Percentiles rank a stretch among this genome's conserved stretches.
phyloP scores from a whole-genome alignment of 2,113 vertebrate species.

The Antechinus flavipes region DNA sequence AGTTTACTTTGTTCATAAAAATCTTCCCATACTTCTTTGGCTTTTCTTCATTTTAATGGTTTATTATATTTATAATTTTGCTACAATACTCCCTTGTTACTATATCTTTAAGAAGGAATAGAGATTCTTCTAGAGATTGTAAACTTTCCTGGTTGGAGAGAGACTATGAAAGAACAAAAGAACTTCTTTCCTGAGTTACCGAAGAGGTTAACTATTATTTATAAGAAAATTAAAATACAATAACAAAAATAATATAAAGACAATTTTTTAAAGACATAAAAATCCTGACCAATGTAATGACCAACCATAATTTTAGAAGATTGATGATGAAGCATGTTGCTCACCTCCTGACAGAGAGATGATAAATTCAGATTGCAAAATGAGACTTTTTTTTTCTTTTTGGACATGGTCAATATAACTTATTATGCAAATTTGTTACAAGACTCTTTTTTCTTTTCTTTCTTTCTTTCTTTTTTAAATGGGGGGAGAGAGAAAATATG shows the following conservation, averaged over 20 bases:
- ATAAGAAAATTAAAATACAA: not conserved
- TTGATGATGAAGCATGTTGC: not conserved
- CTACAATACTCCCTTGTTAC: not conserved
- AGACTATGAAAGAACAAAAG: not conserved
- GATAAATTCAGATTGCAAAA: not conserved
- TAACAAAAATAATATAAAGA: not conserved
- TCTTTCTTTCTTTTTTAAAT: not conserved
- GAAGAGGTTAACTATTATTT: not conserved
- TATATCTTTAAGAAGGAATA: not conserved
- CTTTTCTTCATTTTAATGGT: not conserved
- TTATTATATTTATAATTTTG: not conserved
- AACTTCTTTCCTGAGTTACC: not conserved
- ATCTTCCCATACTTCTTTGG: not conserved
- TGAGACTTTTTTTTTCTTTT: not conserved
- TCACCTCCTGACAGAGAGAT: not conserved
- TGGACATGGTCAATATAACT: too few relatives aligned
- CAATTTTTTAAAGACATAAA: not conserved
- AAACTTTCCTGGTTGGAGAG: not conserved
- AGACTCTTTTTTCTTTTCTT: too few relatives aligned
- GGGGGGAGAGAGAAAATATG: not conserved
- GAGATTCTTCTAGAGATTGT: not conserved
- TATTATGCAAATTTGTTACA: too few relatives aligned
- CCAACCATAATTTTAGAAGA: not conserved
- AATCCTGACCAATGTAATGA: not conserved
- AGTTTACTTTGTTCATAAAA: not conserved